Percentiles rank a stretch among this genome's conserved stretches.
Evolutionary conservation across 2,113 vertebrate species (phyloP).

Genomic region (Zosterops lateralis): DNA sequence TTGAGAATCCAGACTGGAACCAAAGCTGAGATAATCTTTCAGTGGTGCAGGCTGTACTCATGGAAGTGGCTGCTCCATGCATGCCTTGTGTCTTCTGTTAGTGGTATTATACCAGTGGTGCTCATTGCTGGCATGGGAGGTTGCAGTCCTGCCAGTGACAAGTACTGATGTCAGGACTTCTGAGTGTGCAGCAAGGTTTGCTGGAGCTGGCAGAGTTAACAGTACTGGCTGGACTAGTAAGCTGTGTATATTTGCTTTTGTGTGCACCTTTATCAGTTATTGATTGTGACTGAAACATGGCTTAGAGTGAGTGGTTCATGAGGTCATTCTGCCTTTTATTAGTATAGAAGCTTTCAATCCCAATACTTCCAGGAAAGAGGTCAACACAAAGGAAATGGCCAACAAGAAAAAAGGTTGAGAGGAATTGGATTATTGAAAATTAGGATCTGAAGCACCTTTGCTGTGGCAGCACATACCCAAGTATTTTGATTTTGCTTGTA

Average conservation of each 20-base stretch:
- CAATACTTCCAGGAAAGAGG: not conserved
- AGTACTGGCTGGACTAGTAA: not conserved
- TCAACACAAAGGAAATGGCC: not conserved
- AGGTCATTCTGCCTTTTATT: not conserved
- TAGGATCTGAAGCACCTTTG: not conserved
- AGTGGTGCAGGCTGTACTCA: not conserved
- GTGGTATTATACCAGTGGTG: not conserved
- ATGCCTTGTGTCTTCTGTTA: rapidly evolving
- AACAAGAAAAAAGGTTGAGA: not conserved
- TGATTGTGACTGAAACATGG: not conserved
- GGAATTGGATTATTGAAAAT: not conserved
- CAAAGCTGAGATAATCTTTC: not conserved
- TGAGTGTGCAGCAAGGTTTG: not conserved
- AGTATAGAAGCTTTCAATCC: not conserved
- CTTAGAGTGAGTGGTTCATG: not conserved
- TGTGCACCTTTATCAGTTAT: not conserved
- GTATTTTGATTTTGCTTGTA: not conserved
- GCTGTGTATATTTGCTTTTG: not conserved
- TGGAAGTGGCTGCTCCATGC: not conserved
- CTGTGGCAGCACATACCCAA: not conserved
- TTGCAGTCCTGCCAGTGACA: not conserved
- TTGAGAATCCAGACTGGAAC: not conserved
- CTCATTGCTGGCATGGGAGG: not conserved
- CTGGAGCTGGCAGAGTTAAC: not conserved
- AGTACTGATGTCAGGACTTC: not conserved